Evolutionary conservation across 2,797 vertebrate species (phyloP), one percentile per base, ranked within the genome.

Genomic region (Enteromius viviparus): DNA sequence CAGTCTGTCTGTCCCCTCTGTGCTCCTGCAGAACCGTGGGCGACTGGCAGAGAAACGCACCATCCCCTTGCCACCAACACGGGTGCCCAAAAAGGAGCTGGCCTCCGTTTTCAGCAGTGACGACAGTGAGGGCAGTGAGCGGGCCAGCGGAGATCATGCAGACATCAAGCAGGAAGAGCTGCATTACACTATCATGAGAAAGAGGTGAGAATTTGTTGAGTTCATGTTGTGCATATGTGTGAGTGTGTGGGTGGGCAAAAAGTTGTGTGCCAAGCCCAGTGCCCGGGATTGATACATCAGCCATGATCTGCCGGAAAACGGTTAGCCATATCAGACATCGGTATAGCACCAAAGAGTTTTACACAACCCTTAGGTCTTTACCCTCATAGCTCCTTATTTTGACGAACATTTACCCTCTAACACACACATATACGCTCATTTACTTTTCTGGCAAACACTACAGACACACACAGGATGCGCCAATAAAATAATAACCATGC

Each of bases 21-120:
- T 77, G 71, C 60, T 82, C 86, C 81, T 87, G 75, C 92, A 99
- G 98, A 99, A 99, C 91, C 97, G 98, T 77, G 98, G 98, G 53
- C 97, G 98, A 72, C 92, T 99, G 92, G 98, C 98, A 34, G 98
- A 99, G 91, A 99, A 98, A 93, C 97, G 98, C 84, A 98, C 96
- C 0, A 96, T 97, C 77, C 96, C 97, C 23, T 92, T 98, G 76
- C 96, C 97, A 15, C 95, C 97, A 15, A 95, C 92, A 86, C 94
- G 95, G 74, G 91, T 96, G 87, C 96, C 96, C 51, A 99, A 98
- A 94, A 98, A 97, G 89, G 98, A 99, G 93, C 94, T 96, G 92
- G 91, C 93, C 87, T 95, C 96, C 2, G 87, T 96, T 85, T 97
- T 97, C 93, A 96, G 95, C 1, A 97, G 97, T 3, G 97, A 99